A percentile compares a stretch with the other conserved stretches of the same genome.
These are phyloP conservation scores for Artibeus jamaicensis DNA, from an alignment of 2,797 vertebrate genomes.

Conservation along the genomic window DNA sequence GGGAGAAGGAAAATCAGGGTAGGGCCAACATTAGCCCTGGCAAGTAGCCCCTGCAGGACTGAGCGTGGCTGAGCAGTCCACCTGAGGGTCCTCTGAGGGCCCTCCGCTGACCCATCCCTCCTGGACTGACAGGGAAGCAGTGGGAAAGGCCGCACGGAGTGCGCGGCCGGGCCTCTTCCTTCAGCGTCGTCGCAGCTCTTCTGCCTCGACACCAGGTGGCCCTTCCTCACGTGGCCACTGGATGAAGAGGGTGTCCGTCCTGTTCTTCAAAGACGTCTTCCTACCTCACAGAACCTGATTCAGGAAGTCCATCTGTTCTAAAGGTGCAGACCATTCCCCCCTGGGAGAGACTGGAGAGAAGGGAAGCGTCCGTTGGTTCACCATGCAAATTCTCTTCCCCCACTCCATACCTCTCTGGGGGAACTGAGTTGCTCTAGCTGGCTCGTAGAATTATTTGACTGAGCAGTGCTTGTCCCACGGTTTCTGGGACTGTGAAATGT, in stretches of 20 bases:
- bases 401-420: background rate
- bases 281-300: background rate
- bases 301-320: background rate
- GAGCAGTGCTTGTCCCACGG: conserved; percentile 9
- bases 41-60: background rate
- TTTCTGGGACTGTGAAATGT: conserved; percentile 29
- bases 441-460: background rate
- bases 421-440: conserved; percentile 9
- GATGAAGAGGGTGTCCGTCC: background rate
- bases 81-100: background rate
- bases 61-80: background rate
- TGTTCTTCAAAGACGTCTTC: conserved; percentile 1
- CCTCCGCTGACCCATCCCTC: background rate
- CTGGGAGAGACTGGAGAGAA: background rate
- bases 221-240: background rate
- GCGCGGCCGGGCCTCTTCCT: background rate
- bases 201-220: background rate
- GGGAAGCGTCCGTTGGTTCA: background rate
- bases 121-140: background rate
- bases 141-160: too few relatives aligned
- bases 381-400: background rate
- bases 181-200: background rate
- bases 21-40: background rate
- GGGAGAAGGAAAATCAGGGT: background rate
- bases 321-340: background rate